Evolutionary conservation across 2,888 invertebrate species (phyloP).

Genomic region (Ischnus inquisitorius): DNA sequence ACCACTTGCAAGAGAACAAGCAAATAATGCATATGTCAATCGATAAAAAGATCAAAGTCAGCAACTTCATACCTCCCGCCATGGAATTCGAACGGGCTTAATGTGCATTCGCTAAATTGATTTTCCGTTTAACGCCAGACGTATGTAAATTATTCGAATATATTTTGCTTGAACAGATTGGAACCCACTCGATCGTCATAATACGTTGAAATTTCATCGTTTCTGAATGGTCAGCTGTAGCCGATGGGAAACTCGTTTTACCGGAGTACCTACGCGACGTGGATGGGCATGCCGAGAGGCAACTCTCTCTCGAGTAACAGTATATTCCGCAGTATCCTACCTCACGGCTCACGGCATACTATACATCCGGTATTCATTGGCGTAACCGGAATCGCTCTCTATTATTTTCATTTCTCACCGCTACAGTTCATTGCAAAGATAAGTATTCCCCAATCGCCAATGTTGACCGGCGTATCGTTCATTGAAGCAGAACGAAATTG

Average conservation of each 20-base stretch:
- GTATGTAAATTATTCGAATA: background rate
- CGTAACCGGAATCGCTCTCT: conserved; percentile 16
- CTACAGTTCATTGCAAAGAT: background rate
- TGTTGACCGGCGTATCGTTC: background rate
- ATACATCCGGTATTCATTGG: conserved; percentile 30
- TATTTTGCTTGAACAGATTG: background rate
- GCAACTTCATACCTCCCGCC: background rate
- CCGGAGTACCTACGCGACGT: background rate
- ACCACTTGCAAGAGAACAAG: too few relatives aligned
- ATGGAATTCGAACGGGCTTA: background rate
- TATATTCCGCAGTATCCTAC: conserved; percentile 35
- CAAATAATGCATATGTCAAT: background rate
- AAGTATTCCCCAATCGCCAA: too few relatives aligned
- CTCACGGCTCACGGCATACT: background rate
- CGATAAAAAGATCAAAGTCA: background rate
- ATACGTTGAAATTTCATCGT: conserved; percentile 4
- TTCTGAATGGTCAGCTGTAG: background rate
- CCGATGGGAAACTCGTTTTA: conserved; percentile 16
- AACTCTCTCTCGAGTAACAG: conserved; percentile 44
- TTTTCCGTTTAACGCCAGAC: too few relatives aligned
- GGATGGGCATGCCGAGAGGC: conserved; percentile 20
- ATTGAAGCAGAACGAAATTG: background rate
- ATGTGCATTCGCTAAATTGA: too few relatives aligned
- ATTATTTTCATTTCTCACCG: background rate
- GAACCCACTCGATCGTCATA: background rate